Evolutionary conservation across 2,113 vertebrate species (phyloP), one percentile per base, ranked within the genome.

Genomic region (Trichomycterus rosablanca): DNA sequence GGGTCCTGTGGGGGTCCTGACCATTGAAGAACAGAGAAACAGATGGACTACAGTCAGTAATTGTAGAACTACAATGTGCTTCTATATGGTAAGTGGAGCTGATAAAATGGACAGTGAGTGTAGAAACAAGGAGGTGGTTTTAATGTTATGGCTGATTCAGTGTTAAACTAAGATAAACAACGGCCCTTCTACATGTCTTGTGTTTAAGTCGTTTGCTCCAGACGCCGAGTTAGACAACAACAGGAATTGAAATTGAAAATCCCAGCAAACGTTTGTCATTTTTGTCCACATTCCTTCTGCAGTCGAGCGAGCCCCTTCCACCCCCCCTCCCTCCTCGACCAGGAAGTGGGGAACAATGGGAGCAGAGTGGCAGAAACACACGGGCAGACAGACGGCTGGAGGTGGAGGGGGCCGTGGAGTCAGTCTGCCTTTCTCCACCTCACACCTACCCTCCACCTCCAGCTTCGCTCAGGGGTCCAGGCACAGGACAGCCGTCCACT

Each of bases 301-400:
- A 83, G 83, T 75, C 81, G 83, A 84, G 76, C 80, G 84, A 82
- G 73, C 76, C 76, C 76, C 78, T 80, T 77, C 79, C 74, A 67
- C 76, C 78, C 72, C 70, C 75, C 80, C 67, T 60, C n/a, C 82
- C 83, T 84, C 84, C 84, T 73, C n/a, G n/a, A 77, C 78, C 81
- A 87, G 87, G 85, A 87, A 87, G 80, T 78, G 74, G 57, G 59
- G 72, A 77, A 87, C 85, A 88, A 87, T 87, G 75, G 84, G 71
- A 80, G 80, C 81, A 82, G 81, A 84, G 78, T 80, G 76, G 80
- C 84, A 86, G 78, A 83, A 83, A 83, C 82, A 84, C 74, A 78
- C 76, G 82, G 83, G 78, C 84, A 81, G 75, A 82, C 77, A 80
- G 81, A 81, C 67, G 73, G 71, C 64, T 71, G 66, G 76, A 78